Base-by-base conservation (phyloP, 2,888 invertebrate species). In the Hirtodrosophila confusa region DNA sequence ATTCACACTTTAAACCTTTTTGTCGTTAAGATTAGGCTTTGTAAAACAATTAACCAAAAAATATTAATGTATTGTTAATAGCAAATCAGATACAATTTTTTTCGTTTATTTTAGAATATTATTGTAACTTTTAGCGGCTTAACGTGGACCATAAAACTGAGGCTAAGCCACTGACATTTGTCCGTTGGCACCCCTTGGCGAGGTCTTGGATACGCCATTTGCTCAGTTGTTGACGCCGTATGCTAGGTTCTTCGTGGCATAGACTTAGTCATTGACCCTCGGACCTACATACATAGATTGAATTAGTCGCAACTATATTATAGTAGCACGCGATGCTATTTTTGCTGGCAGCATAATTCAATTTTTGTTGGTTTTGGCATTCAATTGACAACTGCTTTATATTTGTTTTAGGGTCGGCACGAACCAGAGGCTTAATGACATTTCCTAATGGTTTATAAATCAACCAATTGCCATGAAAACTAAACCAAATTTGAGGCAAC, bases 261-360 rank as follows among this genome's bases (percentile, higher is more conserved):
- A 48, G 50, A 57, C 63, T 71, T 77, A 68, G 76, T 75, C 77
- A 75, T 72, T 74, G 74, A 74, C 77, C 75, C 74, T 74, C 66
- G 76, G 75, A 80, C 78, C 85, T 78, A 66, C 12, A 75, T 57
- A 57, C 55, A 39, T 58, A 37, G 45, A 41, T 70, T 48, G 51
- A 65, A 53, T 60, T 73, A 56, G 62, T 31, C 27, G 1, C n/a
- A 33, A 36, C 39, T 23, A 24, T 47, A 27, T n/a, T 11, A 10
- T 10, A 24, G n/a, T 0, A n/a, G 41, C 73, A 73, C 73, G 73
- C 73, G 72, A 73, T 75, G 50, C 12, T 10, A 37, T 48, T 64
- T 47, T 51, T 10, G 36, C 9, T 50, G 57, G 29, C 58, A 69
- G 51, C 76, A 70, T 75, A 70, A 54, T 56, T 72, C 44, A 41